Evolutionary conservation across 2,888 invertebrate genomes (phyloP).

Genomic region (Drosophila atroscutellata): DNA sequence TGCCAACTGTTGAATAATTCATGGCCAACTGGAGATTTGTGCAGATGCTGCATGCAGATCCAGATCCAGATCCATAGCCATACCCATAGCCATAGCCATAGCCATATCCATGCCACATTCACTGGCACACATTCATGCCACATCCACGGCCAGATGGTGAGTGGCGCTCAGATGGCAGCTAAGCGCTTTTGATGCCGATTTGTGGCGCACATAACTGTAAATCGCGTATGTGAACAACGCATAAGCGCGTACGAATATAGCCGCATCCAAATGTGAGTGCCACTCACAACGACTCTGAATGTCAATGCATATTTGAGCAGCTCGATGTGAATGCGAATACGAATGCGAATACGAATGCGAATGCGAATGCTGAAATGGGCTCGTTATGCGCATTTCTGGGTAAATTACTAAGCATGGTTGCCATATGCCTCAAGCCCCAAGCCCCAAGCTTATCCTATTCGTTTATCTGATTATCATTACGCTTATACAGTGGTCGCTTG

Average conservation of each 20-base stretch:
- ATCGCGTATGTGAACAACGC: conserved; percentile 51
- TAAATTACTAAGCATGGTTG: not conserved
- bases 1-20: conserved; percentile 78
- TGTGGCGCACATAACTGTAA: conserved; percentile 75
- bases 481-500: not conserved
- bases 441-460: not conserved
- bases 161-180: conserved; percentile 59
- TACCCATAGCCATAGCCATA: not conserved
- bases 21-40: conserved; percentile 78
- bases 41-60: conserved; percentile 65
- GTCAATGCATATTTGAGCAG: conserved; percentile 49
- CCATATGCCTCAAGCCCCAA: not conserved
- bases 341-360: not conserved
- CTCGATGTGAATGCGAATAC: conserved; percentile 3
- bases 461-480: conserved; percentile 1
- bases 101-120: not conserved
- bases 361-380: not conserved
- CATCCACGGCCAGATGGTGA: not conserved
- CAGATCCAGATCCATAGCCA: conserved; percentile 8
- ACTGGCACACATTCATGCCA: not conserved
- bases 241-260: conserved; percentile 11
- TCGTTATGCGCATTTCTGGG: conserved; percentile 8
- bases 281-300: conserved; percentile 22
- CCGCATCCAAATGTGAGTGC: conserved; percentile 29
- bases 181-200: conserved; percentile 76